phyloP scores from a whole-genome alignment of 2,797 vertebrate genomes.

The Myioborus melanocephalus region DNA sequence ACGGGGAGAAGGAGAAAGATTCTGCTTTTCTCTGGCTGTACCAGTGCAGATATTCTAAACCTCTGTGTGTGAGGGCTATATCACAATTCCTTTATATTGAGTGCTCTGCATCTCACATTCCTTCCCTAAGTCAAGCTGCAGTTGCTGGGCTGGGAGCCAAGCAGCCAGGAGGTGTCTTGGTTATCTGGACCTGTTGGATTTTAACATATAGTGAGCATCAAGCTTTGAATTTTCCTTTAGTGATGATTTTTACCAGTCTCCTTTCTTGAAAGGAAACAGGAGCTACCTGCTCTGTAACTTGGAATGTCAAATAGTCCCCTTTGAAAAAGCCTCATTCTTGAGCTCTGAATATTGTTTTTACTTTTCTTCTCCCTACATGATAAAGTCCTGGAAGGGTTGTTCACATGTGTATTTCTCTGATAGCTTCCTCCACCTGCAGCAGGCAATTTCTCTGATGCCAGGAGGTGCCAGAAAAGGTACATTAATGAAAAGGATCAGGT shows the following conservation, averaged over 20 bases:
- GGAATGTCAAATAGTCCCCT: not conserved
- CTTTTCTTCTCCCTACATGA: not conserved
- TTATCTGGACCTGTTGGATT: not conserved
- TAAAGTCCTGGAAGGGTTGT: not conserved
- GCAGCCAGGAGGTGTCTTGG: not conserved
- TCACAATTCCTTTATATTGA: not conserved
- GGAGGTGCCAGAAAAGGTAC: not conserved
- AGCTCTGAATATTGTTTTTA: not conserved
- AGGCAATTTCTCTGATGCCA: not conserved
- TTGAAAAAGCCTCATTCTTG: not conserved
- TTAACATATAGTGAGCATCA: not conserved
- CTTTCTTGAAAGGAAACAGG: not conserved
- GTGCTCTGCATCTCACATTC: not conserved
- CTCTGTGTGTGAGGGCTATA: not conserved
- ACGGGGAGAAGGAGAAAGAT: not conserved
- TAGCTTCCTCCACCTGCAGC: not conserved
- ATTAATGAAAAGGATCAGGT: not conserved
- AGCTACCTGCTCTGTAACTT: not conserved
- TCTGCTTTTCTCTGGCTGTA: not conserved
- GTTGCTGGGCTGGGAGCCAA: not conserved
- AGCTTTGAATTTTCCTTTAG: not conserved
- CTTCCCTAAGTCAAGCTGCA: not conserved
- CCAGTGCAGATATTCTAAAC: not conserved
- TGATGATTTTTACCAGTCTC: not conserved
- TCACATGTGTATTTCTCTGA: not conserved